phyloP scores from a whole-genome alignment of 2,113 vertebrate genomes.

The Argyrosomus japonicus region DNA sequence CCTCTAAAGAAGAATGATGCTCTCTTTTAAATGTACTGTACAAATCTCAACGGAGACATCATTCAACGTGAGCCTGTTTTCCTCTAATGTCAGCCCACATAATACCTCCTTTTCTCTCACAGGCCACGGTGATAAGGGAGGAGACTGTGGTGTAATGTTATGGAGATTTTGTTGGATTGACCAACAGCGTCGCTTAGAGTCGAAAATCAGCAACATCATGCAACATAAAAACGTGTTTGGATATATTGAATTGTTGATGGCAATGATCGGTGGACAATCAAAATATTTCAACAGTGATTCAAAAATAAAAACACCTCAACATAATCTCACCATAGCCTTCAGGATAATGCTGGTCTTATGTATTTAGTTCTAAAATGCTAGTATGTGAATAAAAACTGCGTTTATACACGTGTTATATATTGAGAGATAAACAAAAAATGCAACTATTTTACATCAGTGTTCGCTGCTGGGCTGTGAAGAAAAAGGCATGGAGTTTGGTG shows the following conservation, averaged over 20 bases:
- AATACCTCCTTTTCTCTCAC: conserved; percentile 9
- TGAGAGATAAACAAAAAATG: too few relatives aligned
- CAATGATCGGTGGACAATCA: neutral
- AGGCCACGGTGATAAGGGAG: conserved; percentile 16
- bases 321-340: rapidly evolving
- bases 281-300: neutral
- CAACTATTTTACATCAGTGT: too few relatives aligned
- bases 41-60: neutral
- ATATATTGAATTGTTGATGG: too few relatives aligned
- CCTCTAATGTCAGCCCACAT: neutral
- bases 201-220: neutral
- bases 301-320: neutral
- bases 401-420: rapidly evolving
- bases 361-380: too few relatives aligned
- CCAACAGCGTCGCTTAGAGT: conserved; percentile 71
- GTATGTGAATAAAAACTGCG: neutral
- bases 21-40: neutral
- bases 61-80: neutral
- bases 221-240: rapidly evolving
- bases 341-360: rapidly evolving
- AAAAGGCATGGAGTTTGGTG: neutral
- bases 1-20: rapidly evolving
- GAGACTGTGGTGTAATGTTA: neutral
- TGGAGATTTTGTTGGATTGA: neutral
- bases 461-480: too few relatives aligned